Evolutionary conservation across 2,113 vertebrate genomes (phyloP).

Genomic region (Melierax canorus): DNA sequence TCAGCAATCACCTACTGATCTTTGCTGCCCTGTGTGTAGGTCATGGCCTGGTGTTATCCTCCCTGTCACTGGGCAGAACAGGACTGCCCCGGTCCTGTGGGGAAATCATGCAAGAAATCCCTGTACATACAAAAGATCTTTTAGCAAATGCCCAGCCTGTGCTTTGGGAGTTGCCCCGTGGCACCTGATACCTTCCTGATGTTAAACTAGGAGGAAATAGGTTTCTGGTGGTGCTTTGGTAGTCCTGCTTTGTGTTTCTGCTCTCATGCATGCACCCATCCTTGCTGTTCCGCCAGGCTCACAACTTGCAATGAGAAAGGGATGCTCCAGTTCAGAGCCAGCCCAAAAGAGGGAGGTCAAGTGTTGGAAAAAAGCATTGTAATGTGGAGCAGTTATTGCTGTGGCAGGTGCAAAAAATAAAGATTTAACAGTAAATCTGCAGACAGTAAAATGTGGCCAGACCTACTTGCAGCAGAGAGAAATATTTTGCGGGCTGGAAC

Average conservation of each 20-base stretch:
- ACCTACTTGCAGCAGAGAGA: background rate
- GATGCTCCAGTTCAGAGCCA: background rate
- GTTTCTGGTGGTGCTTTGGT: background rate
- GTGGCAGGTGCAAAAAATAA: background rate
- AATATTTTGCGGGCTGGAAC: background rate
- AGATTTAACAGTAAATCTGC: background rate
- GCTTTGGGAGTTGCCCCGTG: background rate
- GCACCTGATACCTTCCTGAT: background rate
- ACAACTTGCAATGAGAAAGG: accelerated
- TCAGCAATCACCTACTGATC: background rate
- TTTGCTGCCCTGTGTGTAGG: background rate
- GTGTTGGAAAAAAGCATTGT: background rate
- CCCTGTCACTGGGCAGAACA: accelerated
- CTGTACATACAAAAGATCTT: accelerated
- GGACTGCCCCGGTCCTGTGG: accelerated
- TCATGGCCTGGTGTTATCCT: background rate
- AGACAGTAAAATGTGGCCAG: background rate
- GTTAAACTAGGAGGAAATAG: background rate
- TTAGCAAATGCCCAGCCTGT: background rate
- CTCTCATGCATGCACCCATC: accelerated
- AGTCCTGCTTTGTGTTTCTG: background rate
- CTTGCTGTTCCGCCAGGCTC: accelerated
- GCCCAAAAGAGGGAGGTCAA: background rate
- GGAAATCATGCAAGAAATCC: accelerated
- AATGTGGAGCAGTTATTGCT: background rate